These are phyloP conservation scores for Gambusia yucatana DNA, from an alignment of 2,797 vertebrate species.

Conservation along the genomic window DNA sequence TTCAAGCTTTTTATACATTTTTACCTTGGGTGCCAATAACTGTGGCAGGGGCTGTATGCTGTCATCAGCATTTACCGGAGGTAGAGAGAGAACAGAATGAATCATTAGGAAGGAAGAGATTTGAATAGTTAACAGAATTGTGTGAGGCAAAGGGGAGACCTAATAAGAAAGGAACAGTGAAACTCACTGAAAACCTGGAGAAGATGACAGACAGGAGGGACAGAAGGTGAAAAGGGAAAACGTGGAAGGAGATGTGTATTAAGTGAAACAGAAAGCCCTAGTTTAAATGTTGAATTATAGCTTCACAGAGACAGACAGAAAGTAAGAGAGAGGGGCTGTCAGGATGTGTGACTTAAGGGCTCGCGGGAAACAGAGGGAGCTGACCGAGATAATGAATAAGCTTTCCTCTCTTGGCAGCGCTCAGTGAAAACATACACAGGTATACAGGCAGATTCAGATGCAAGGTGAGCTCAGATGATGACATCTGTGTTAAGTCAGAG, in stretches of 20 bases:
- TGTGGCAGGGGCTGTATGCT: constrained; percentile 30
- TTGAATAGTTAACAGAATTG: background rate
- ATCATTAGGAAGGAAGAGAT: constrained; percentile 7
- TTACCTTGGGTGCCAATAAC: background rate
- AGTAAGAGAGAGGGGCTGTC: constrained; percentile 34
- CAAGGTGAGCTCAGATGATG: constrained; percentile 59
- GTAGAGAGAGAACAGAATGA: constrained; percentile 15
- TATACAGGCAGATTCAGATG: constrained; percentile 13
- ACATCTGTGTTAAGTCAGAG: constrained; percentile 72
- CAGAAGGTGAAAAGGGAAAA: constrained; percentile 45
- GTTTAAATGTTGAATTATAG: constrained; percentile 64
- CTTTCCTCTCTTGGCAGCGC: constrained; percentile 12
- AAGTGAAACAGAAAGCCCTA: constrained; percentile 37
- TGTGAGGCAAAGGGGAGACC: constrained; percentile 28
- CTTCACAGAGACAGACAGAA: constrained; percentile 37
- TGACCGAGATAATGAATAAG: constrained; percentile 58
- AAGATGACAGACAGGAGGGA: constrained; percentile 43
- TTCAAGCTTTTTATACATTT: background rate
- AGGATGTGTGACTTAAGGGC: constrained; percentile 39
- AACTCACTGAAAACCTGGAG: constrained; percentile 25
- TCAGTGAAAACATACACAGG: constrained; percentile 19
- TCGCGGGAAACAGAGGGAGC: constrained; percentile 31
- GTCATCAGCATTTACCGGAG: constrained; percentile 63
- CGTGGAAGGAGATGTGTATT: constrained; percentile 19
- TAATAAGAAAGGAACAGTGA: constrained; percentile 24